These are phyloP conservation scores for Microplitis demolitor DNA, from an alignment of 1,140 invertebrate genomes.

Conservation along the genomic window DNA sequence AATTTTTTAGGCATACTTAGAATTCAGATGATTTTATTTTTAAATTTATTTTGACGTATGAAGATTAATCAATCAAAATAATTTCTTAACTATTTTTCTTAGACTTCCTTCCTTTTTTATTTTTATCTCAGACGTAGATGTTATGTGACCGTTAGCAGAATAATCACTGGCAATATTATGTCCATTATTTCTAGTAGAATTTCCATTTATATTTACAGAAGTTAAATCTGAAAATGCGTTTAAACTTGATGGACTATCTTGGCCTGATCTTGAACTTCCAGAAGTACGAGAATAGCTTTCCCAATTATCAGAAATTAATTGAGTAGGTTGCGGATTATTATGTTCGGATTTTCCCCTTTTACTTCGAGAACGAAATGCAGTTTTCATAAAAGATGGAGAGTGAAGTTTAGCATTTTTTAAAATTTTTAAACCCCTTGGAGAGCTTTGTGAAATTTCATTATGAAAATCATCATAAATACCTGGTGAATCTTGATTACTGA, in stretches of 20 bases:
- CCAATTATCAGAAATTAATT: conserved; percentile 46
- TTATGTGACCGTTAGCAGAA: conserved; percentile 59
- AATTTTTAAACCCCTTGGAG: conserved; percentile 21
- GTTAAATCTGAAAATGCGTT: neutral
- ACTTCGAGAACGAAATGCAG: conserved; percentile 63
- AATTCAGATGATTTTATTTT: too few relatives aligned
- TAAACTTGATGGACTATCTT: conserved; percentile 19
- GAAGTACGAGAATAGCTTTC: conserved; percentile 43
- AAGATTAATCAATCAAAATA: conserved; percentile 63
- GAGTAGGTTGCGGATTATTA: conserved; percentile 25
- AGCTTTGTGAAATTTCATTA: neutral
- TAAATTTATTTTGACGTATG: too few relatives aligned
- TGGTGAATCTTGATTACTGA: neutral
- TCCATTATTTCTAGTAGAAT: conserved; percentile 45
- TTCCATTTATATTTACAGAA: conserved; percentile 43
- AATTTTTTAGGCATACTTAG: too few relatives aligned
- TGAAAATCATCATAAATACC: neutral
- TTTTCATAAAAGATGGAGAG: conserved; percentile 70
- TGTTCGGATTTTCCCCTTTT: conserved; percentile 57
- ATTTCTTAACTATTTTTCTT: conserved; percentile 70
- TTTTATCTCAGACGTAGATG: conserved; percentile 52
- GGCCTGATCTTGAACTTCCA: conserved; percentile 30
- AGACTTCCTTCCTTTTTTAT: conserved; percentile 62
- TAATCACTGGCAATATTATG: conserved; percentile 56
- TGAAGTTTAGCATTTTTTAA: conserved; percentile 57